Evolutionary conservation across 1,140 invertebrate species (phyloP).

Genomic region (Drosophila arizonae): DNA sequence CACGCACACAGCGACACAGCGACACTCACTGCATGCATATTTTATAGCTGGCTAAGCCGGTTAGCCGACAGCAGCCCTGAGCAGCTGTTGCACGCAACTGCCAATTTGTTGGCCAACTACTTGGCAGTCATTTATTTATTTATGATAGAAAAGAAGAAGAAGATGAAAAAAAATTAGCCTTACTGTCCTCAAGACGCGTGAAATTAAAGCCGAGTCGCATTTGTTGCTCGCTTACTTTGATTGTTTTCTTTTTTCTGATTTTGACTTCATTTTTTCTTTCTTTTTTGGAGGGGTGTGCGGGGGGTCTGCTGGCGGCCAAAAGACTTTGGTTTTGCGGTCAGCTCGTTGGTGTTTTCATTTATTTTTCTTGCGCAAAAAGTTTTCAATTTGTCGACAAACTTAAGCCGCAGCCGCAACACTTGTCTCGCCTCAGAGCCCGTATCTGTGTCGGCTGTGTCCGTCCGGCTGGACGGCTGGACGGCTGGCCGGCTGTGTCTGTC

Average conservation of each 20-base stretch:
- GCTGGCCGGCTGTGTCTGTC: conserved; percentile 29
- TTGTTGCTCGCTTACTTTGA: conserved; percentile 19
- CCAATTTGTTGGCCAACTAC: conserved; percentile 25
- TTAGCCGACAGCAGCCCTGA: conserved; percentile 4
- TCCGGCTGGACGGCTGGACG: conserved; percentile 33
- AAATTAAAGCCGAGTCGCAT: conserved; percentile 21
- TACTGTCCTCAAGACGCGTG: conserved; percentile 8
- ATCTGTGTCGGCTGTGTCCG: conserved; percentile 33
- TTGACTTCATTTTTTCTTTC: conserved; percentile 1
- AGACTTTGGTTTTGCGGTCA: conserved; percentile 29
- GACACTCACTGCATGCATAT: conserved; percentile 10
- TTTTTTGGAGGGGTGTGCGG: background rate
- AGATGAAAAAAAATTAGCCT: background rate
- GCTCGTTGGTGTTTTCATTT: conserved; percentile 9
- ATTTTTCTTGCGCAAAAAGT: conserved; percentile 51
- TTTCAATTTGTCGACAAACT: conserved; percentile 78
- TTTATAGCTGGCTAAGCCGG: conserved; percentile 19
- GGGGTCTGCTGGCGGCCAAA: conserved; percentile 11
- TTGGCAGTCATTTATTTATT: conserved; percentile 28
- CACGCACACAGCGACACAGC: background rate
- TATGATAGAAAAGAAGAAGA: conserved; percentile 6
- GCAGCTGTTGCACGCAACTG: background rate
- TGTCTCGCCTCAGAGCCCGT: conserved; percentile 30
- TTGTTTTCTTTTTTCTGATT: conserved; percentile 13
- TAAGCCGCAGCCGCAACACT: conserved; percentile 75